Conservation (phyloP, 2,797 vertebrate genomes). For the Bothrops alternatus region DNA sequence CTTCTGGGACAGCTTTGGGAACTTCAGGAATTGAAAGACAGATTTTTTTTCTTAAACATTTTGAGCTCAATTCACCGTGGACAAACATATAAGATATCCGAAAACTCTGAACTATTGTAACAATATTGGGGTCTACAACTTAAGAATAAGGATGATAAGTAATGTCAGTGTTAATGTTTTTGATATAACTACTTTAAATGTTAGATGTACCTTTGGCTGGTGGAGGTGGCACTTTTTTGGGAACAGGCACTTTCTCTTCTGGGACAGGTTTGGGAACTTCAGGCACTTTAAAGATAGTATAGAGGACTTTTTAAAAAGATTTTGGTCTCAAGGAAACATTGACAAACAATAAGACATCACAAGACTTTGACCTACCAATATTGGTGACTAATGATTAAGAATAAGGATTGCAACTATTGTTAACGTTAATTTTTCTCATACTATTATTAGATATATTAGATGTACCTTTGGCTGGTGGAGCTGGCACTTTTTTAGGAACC, state of each 20-base stretch:
- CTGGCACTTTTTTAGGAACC: not conserved
- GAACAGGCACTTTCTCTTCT: slow-evolving; percentile 54
- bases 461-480: slow-evolving; percentile 61
- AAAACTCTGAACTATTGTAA: not conserved
- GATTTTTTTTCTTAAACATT: not conserved
- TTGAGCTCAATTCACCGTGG: not conserved
- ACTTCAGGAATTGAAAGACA: not conserved
- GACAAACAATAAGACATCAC: not conserved
- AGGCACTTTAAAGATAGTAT: slow-evolving; percentile 60
- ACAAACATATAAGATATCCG: not conserved
- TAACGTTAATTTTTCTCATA: not conserved
- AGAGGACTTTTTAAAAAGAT: not conserved
- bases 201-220: slow-evolving; percentile 57
- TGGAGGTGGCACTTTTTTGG: slow-evolving; percentile 56
- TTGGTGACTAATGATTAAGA: not conserved
- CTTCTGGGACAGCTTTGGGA: not conserved
- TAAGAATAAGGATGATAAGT: not conserved
- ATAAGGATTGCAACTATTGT: not conserved
- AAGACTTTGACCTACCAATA: not conserved
- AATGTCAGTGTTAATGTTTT: not conserved
- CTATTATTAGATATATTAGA: slow-evolving; percentile 1
- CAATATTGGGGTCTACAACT: not conserved
- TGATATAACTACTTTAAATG: not conserved
- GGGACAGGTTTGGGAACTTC: slow-evolving; percentile 50
- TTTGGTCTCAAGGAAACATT: not conserved